Conservation (phyloP, 1,140 invertebrate species). For the Drosophila subobscura region DNA sequence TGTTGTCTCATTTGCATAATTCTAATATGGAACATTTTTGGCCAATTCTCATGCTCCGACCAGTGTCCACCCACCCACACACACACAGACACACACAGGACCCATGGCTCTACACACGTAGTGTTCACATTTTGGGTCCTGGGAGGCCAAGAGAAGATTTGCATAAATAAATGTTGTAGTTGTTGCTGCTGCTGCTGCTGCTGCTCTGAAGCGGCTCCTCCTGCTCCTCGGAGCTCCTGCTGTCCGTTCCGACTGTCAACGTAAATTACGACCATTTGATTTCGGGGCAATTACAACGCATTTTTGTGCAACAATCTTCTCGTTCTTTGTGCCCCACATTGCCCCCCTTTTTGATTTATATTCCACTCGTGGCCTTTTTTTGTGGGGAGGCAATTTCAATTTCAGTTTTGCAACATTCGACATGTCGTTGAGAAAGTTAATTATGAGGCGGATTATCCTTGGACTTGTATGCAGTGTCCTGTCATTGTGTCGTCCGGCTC, state of each 20-base stretch:
- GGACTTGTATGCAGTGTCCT: slow-evolving; percentile 68
- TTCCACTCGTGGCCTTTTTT: slow-evolving; percentile 7
- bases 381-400: slow-evolving; percentile 60
- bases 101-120: background rate
- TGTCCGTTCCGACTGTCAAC: slow-evolving; percentile 56
- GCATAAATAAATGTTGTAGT: slow-evolving; percentile 75
- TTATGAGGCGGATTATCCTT: slow-evolving; percentile 64
- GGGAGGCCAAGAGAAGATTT: slow-evolving; percentile 52
- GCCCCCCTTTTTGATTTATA: slow-evolving; percentile 46
- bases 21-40: slow-evolving; percentile 79
- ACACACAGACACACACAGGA: slow-evolving; percentile 3
- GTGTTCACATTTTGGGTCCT: slow-evolving; percentile 7
- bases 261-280: slow-evolving; percentile 78
- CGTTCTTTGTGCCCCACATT: slow-evolving; percentile 16
- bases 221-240: slow-evolving; percentile 9
- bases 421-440: slow-evolving; percentile 67
- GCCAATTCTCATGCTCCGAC: slow-evolving; percentile 40
- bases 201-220: background rate
- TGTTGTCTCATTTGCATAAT: slow-evolving; percentile 74
- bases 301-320: slow-evolving; percentile 77
- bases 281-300: slow-evolving; percentile 78
- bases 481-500: slow-evolving; percentile 21
- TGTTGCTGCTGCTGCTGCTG: slow-evolving; percentile 41
- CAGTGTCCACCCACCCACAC: slow-evolving; percentile 48
- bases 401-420: slow-evolving; percentile 60